Evolutionary conservation across 2,113 vertebrate genomes (phyloP).

Genomic region (Turnix velox): DNA sequence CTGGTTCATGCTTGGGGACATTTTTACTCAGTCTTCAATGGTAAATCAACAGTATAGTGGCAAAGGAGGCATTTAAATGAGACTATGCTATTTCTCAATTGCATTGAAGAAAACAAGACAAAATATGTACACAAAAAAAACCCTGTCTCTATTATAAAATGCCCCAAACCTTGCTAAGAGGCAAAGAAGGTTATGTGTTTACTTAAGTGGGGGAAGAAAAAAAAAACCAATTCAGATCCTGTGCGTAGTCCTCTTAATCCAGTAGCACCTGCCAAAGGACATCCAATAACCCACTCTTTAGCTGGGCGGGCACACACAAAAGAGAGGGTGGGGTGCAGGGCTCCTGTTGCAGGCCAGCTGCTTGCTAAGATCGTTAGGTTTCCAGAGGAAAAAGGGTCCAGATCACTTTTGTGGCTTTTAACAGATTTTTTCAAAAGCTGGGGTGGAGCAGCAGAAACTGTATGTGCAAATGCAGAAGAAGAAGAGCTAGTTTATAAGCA

Average conservation of each 20-base stretch:
- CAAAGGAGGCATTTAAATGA: background rate
- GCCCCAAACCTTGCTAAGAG: background rate
- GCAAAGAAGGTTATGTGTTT: background rate
- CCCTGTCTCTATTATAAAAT: background rate
- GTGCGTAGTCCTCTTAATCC: conserved; percentile 58
- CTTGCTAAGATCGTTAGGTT: conserved; percentile 49
- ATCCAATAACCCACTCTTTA: conserved; percentile 69
- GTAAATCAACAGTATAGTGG: background rate
- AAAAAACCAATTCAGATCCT: conserved; percentile 37
- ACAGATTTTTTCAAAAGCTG: conserved; percentile 48
- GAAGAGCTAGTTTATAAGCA: background rate
- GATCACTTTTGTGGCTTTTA: conserved; percentile 50
- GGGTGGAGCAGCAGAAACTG: background rate
- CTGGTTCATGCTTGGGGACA: background rate
- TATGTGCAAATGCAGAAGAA: conserved; percentile 27
- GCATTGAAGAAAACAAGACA: background rate
- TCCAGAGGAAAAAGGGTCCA: conserved; percentile 19
- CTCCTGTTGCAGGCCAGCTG: conserved; percentile 76
- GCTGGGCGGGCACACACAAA: conserved; percentile 8
- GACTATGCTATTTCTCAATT: background rate
- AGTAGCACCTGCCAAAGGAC: conserved; percentile 71
- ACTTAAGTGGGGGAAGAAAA: background rate
- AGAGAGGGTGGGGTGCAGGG: background rate
- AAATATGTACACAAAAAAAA: background rate
- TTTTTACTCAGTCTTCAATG: background rate